These are phyloP conservation scores for Helicoverpa armigera DNA, from an alignment of 1,140 invertebrate species.

Conservation along the genomic window DNA sequence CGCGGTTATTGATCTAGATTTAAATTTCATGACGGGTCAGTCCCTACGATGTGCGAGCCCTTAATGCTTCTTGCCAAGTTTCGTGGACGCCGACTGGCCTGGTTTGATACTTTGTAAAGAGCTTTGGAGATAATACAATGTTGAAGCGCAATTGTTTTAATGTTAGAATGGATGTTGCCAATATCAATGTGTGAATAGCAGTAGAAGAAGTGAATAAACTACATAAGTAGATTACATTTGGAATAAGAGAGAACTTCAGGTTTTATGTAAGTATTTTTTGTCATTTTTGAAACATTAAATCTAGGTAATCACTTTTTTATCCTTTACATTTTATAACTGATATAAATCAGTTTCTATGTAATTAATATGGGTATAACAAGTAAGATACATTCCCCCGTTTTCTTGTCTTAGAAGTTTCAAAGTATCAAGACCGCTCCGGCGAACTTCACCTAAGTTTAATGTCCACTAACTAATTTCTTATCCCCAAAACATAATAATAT, in stretches of 20 bases:
- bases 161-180: neutral
- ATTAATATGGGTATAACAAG: neutral
- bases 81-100: constrained; percentile 55
- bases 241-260: too few species aligned
- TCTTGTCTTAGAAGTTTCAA: neutral
- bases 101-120: constrained; percentile 62
- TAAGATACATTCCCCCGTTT: neutral
- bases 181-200: too few species aligned
- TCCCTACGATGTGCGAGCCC: constrained; percentile 82
- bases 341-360: neutral
- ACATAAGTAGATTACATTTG: too few species aligned
- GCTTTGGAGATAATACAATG: neutral
- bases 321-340: too few species aligned
- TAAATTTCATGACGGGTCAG: constrained; percentile 86
- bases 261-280: too few species aligned
- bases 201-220: too few species aligned
- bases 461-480: constrained; percentile 87
- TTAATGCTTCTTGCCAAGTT: constrained; percentile 86
- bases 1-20: constrained; percentile 87
- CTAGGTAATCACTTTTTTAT: too few species aligned
- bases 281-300: too few species aligned
- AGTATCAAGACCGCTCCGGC: constrained; percentile 61
- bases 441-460: constrained; percentile 78
- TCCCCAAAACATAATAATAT: constrained; percentile 86
- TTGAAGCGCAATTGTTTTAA: neutral